These are phyloP conservation scores for Poecile montanus DNA, from an alignment of 2,797 vertebrate genomes.

Conservation along the genomic window DNA sequence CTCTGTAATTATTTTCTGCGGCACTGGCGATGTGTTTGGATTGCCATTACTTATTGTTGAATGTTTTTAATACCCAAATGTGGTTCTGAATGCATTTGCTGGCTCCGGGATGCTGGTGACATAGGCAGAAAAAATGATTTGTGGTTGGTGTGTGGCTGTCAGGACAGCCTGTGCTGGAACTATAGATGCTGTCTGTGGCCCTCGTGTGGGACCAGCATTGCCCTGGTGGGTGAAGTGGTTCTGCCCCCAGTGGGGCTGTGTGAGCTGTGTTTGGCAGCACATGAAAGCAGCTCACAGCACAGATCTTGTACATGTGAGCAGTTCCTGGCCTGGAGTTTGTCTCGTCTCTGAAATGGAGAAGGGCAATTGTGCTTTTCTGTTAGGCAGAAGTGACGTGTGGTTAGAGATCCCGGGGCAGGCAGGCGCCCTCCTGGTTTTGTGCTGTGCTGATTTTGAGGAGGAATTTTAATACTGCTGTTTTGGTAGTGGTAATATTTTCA, in stretches of 20 bases:
- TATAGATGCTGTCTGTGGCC: too few species aligned
- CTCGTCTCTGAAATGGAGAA: not conserved
- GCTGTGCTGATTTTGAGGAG: not conserved
- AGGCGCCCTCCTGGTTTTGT: fast-evolving
- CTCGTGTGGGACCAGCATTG: not conserved
- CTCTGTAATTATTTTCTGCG: not conserved
- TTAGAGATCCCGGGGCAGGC: not conserved
- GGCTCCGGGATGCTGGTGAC: slow-evolving; percentile 25
- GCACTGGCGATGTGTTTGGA: not conserved
- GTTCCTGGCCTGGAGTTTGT: not conserved
- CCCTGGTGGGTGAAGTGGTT: not conserved
- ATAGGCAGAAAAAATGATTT: slow-evolving; percentile 16
- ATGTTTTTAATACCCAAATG: not conserved
- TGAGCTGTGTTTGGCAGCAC: not conserved
- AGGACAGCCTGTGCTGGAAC: not conserved
- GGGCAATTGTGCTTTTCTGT: not conserved
- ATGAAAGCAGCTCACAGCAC: not conserved
- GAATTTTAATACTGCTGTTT: not conserved
- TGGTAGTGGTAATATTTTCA: not conserved
- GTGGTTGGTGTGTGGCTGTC: not conserved
- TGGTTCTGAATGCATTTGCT: not conserved
- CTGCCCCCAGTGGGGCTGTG: not conserved
- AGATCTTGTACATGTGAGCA: not conserved
- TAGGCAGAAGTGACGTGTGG: not conserved
- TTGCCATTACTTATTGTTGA: not conserved